phyloP scores from a whole-genome alignment of 2,888 invertebrate species.

The Graphium colonna region DNA sequence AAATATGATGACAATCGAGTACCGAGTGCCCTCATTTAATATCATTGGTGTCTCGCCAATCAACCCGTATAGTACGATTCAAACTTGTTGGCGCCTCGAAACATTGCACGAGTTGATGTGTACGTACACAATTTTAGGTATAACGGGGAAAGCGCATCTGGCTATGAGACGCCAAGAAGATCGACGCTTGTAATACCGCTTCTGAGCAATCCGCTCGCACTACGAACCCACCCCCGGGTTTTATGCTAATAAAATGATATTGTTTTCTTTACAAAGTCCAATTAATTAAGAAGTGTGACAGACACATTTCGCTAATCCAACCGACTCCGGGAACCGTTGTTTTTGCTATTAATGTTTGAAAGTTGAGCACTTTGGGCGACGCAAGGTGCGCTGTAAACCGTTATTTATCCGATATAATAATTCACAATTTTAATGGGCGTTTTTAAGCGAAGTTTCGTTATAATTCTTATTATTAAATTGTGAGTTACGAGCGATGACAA shows the following conservation, averaged over 20 bases:
- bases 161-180: too few species aligned
- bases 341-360: slow-evolving; percentile 68
- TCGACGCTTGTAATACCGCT: too few species aligned
- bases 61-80: too few species aligned
- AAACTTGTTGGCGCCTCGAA: too few species aligned
- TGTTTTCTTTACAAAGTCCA: slow-evolving; percentile 78
- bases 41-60: too few species aligned
- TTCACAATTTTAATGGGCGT: slow-evolving; percentile 63
- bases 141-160: too few species aligned
- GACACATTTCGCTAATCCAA: slow-evolving; percentile 72
- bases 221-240: slow-evolving; percentile 37
- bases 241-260: slow-evolving; percentile 78
- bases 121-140: too few species aligned
- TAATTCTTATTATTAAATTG: slow-evolving; percentile 45
- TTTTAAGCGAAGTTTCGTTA: slow-evolving; percentile 41
- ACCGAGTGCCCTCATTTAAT: too few species aligned
- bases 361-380: slow-evolving; percentile 58
- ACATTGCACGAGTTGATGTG: too few species aligned
- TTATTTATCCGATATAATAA: slow-evolving; percentile 68
- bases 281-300: slow-evolving; percentile 77
- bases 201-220: slow-evolving; percentile 8
- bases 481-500: slow-evolving; percentile 35
- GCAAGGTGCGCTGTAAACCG: slow-evolving; percentile 68
- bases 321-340: slow-evolving; percentile 56
- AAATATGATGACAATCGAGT: too few species aligned